These are phyloP conservation scores for Homarus americanus DNA, from an alignment of 1,140 invertebrate species.

Conservation along the genomic window DNA sequence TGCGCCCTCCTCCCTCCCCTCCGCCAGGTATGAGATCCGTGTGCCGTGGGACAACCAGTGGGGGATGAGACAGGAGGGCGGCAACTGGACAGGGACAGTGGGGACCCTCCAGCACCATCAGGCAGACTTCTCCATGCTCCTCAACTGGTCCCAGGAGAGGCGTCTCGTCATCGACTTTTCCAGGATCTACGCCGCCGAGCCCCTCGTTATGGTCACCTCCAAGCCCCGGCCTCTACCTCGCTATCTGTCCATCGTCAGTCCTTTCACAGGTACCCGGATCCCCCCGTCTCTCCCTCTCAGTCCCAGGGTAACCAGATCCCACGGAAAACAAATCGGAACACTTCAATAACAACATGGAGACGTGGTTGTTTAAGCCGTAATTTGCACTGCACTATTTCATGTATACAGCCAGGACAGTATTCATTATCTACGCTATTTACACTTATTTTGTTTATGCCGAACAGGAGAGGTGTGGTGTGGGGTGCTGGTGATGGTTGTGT, in stretches of 20 bases:
- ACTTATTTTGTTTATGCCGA: too few relatives aligned
- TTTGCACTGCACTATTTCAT: too few relatives aligned
- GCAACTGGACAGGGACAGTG: neutral
- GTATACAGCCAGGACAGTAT: too few relatives aligned
- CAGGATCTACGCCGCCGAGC: slow-evolving; percentile 23
- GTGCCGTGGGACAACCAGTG: slow-evolving; percentile 29
- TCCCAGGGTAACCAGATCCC: too few relatives aligned
- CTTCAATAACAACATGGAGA: too few relatives aligned
- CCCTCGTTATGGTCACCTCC: slow-evolving; percentile 25
- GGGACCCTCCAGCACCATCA: slow-evolving; percentile 24
- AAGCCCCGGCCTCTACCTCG: slow-evolving; percentile 30
- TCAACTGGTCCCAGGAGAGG: neutral
- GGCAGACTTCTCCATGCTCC: slow-evolving; percentile 33
- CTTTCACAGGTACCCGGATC: too few relatives aligned
- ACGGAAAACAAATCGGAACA: too few relatives aligned
- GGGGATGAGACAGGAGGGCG: slow-evolving; percentile 3
- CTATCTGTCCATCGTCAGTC: slow-evolving; percentile 27
- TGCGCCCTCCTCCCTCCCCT: too few relatives aligned
- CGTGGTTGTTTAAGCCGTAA: too few relatives aligned
- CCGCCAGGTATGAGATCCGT: slow-evolving; percentile 26
- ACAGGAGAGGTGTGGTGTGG: slow-evolving; percentile 9
- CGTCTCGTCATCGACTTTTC: slow-evolving; percentile 7
- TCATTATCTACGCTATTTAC: too few relatives aligned
- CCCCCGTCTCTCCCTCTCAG: too few relatives aligned
- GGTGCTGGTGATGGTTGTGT: neutral